These are phyloP conservation scores for Poeciliopsis retropinna DNA, from an alignment of 2,113 vertebrate species.

Conservation along the genomic window DNA sequence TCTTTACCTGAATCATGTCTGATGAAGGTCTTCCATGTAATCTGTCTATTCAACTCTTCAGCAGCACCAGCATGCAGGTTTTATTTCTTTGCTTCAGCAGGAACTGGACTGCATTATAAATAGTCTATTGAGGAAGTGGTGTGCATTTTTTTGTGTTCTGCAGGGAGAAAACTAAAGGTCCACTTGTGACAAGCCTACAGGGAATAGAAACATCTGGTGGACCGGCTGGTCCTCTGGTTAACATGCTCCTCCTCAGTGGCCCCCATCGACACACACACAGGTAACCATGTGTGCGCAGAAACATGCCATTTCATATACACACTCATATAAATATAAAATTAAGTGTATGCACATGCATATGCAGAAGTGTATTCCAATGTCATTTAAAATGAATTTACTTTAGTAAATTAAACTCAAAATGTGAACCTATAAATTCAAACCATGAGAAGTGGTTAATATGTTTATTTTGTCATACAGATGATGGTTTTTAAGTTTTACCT, in stretches of 20 bases:
- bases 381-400: neutral
- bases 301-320: constrained; percentile 15
- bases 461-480: neutral
- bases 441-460: neutral
- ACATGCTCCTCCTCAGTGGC: constrained; percentile 78
- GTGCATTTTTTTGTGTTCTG: constrained; percentile 46
- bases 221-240: constrained; percentile 82
- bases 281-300: constrained; percentile 47
- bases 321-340: constrained; percentile 30
- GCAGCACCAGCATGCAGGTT: constrained; percentile 11
- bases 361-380: neutral
- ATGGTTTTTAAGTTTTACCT: neutral
- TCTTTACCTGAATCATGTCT: constrained; percentile 22
- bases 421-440: neutral
- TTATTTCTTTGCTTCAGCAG: constrained; percentile 15
- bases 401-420: neutral
- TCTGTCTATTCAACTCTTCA: constrained; percentile 35
- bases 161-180: constrained; percentile 77
- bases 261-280: constrained; percentile 53
- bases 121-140: constrained; percentile 26
- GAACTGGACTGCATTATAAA: constrained; percentile 24
- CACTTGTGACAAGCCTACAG: constrained; percentile 76
- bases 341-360: neutral
- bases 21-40: constrained; percentile 34
- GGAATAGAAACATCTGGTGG: constrained; percentile 81